These are phyloP conservation scores for Corythoichthys intestinalis DNA, from an alignment of 2,113 vertebrate species.

Conservation along the genomic window DNA sequence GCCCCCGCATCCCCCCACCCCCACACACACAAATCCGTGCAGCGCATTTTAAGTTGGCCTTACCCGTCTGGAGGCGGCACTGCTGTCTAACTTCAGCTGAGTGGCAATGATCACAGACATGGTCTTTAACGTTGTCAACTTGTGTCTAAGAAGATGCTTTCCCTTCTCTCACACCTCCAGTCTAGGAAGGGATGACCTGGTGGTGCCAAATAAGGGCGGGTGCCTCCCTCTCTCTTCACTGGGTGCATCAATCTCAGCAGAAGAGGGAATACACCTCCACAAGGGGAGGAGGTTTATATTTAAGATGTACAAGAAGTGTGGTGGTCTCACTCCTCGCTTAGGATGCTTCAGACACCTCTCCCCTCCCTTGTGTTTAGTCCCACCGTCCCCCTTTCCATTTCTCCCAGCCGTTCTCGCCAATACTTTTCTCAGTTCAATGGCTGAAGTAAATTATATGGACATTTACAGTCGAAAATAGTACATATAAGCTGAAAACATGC, in stretches of 20 bases:
- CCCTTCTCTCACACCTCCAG: constrained; percentile 25
- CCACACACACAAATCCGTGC: constrained; percentile 44
- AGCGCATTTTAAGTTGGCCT: constrained; percentile 60
- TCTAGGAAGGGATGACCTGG: constrained; percentile 43
- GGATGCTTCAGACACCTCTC: constrained; percentile 42
- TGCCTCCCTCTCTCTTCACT: constrained; percentile 47
- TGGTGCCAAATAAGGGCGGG: constrained; percentile 41
- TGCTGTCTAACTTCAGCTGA: constrained; percentile 69
- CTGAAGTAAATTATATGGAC: constrained; percentile 27
- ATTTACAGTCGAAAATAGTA: constrained; percentile 10
- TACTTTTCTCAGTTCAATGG: constrained; percentile 35
- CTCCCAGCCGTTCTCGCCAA: constrained; percentile 16
- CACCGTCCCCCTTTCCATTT: constrained; percentile 15
- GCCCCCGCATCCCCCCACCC: constrained; percentile 24
- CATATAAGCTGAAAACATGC: constrained; percentile 19
- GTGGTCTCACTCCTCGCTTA: constrained; percentile 13
- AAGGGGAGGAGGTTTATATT: constrained; percentile 7
- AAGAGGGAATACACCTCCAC: constrained; percentile 23
- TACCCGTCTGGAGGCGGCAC: constrained; percentile 68
- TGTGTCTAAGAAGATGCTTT: constrained; percentile 41
- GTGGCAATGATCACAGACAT: constrained; percentile 73
- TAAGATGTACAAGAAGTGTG: neutral
- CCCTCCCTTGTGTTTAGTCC: constrained; percentile 38
- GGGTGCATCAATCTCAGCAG: constrained; percentile 60
- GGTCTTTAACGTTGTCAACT: constrained; percentile 56